Evolutionary conservation across 2,888 invertebrate species (phyloP).

Genomic region (Disparrhopalites patrizii): DNA sequence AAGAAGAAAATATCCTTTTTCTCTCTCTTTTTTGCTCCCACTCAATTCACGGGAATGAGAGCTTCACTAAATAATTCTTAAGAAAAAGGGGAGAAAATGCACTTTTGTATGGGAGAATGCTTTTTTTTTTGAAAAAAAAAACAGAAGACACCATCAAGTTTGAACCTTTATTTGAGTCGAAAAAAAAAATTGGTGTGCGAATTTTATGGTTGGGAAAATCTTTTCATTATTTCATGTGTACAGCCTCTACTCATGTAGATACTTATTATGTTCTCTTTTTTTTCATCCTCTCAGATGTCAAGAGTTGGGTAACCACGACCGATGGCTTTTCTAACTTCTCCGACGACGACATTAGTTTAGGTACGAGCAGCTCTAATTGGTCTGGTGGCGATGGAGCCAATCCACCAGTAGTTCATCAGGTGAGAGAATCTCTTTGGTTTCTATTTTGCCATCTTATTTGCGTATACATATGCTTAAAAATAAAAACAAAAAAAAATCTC

Average conservation of each 20-base stretch:
- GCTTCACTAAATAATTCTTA: too few relatives aligned
- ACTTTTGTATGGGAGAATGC: too few relatives aligned
- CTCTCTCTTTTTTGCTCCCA: too few relatives aligned
- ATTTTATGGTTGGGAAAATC: slow-evolving; percentile 18
- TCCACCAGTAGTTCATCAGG: slow-evolving; percentile 27
- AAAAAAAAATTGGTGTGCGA: neutral
- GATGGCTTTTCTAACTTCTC: slow-evolving; percentile 29
- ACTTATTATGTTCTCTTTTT: neutral
- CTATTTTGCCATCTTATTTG: too few relatives aligned
- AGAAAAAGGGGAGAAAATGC: too few relatives aligned
- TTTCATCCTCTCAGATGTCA: slow-evolving; percentile 23
- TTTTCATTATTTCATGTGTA: neutral
- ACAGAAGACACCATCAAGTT: neutral
- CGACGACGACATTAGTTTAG: slow-evolving; percentile 44
- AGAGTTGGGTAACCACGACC: slow-evolving; percentile 27
- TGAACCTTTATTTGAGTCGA: too few relatives aligned
- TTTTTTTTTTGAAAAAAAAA: too few relatives aligned
- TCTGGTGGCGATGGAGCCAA: slow-evolving; percentile 35
- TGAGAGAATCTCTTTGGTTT: neutral
- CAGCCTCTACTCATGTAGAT: neutral
- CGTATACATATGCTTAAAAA: neutral
- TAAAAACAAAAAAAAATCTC: neutral
- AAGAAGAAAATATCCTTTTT: too few relatives aligned
- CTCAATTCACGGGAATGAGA: too few relatives aligned
- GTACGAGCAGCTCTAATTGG: slow-evolving; percentile 44